Base-by-base conservation (phyloP, 1,140 invertebrate species). In the Melitaea cinxia region DNA sequence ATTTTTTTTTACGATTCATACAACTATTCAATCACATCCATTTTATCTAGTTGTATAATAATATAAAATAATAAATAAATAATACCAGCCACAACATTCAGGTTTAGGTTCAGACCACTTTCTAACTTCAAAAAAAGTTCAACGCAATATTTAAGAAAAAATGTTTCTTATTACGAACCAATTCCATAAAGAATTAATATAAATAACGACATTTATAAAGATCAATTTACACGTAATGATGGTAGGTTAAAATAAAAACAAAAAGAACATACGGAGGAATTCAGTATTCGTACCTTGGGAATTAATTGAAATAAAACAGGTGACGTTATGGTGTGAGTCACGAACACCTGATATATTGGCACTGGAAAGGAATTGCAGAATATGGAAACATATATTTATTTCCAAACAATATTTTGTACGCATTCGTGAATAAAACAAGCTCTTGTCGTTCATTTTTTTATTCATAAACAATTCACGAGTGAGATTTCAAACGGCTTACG, bases 241-340 rank as follows among this genome's bases (percentile, higher is more conserved):
- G 26, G 23, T 37, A 14, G 61, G 61, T 70, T 37, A 21, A 57
- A 70, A 70, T 28, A 58, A 61, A n/a, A 65, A 62, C 30, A 58
- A 45, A 30, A 26, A 6, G 2, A 39, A 60, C 30, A 28, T 37
- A 24, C 15, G 21, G 45, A 55, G 19, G n/a, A 35, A 56, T 56
- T 45, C 23, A 39, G 30, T 57, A 56, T 55, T 68, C 60, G 49
- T 70, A 65, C 60, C 49, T 53, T 54, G 54, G 61, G 70, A 65
- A 70, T 70, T 81, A 77, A 83, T 80, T 81, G 77, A 80, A 77
- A 83, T 76, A 77, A 75, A 78, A 57, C 72, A 70, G 69, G 67
- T 73, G 72, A 56, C 53, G 62, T 75, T 75, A 75, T 72, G 65
- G 42, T 64, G n/a, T 59, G 63, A 61, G 71, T 72, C 75, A 83